phyloP scores from a whole-genome alignment of 2,888 invertebrate genomes.

The Crossocerus cetratus region DNA sequence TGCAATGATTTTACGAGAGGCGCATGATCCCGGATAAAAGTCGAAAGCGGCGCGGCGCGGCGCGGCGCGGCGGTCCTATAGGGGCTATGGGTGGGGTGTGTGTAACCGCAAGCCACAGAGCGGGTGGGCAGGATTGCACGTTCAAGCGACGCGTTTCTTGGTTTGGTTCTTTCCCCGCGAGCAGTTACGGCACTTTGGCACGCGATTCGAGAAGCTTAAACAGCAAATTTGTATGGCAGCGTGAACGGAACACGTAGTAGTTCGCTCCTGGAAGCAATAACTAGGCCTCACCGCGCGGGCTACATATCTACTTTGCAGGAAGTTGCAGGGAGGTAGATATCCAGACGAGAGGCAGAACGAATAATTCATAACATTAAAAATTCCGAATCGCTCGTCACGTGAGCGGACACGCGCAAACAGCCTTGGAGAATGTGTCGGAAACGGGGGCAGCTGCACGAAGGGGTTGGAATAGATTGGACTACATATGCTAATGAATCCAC shows the following conservation, averaged over 20 bases:
- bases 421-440: no score
- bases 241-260: neutral
- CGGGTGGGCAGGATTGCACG: neutral
- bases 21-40: neutral
- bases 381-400: no score
- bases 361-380: no score
- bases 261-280: slow-evolving; percentile 1
- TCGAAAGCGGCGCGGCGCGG: no score
- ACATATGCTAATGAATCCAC: no score
- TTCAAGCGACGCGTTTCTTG: neutral
- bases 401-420: no score
- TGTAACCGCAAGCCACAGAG: no score
- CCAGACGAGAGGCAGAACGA: no score
- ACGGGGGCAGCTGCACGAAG: no score
- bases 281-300: neutral
- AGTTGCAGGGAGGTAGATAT: neutral
- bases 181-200: neutral
- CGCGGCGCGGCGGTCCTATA: no score
- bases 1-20: slow-evolving; percentile 4
- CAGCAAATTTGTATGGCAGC: neutral
- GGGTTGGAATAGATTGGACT: no score
- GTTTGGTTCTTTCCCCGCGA: neutral
- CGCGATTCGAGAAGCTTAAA: slow-evolving; percentile 1
- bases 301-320: slow-evolving; percentile 6
- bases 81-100: no score